These are phyloP conservation scores for Alcedo quadribrachys DNA, from an alignment of 2,797 vertebrate species.

Conservation along the genomic window DNA sequence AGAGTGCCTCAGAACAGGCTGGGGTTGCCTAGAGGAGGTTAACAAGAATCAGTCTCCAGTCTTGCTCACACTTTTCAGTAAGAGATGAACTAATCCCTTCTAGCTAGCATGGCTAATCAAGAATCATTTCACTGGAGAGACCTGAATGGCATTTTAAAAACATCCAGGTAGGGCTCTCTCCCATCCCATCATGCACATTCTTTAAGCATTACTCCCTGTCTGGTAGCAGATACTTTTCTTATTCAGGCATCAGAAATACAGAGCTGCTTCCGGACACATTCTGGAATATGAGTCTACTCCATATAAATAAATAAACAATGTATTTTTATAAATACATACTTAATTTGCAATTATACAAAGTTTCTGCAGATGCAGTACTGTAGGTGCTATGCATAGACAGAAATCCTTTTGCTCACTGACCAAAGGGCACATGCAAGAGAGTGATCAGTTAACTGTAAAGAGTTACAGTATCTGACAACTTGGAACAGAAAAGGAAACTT, in stretches of 20 bases:
- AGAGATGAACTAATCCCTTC: neutral
- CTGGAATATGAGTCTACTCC: neutral
- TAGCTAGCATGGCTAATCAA: neutral
- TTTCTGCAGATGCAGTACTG: neutral
- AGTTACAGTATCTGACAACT: neutral
- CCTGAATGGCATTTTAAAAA: neutral
- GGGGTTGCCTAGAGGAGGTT: neutral
- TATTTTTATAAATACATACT: neutral
- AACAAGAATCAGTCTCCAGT: neutral
- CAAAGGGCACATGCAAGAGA: neutral
- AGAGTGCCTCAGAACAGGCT: neutral
- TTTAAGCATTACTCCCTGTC: neutral
- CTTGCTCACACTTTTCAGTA: neutral
- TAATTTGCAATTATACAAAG: neutral
- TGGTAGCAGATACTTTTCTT: neutral
- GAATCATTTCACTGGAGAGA: neutral
- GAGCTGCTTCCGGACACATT: neutral
- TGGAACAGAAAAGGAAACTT: neutral
- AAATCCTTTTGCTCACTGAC: neutral
- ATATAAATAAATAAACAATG: too few species aligned
- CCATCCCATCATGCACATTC: neutral
- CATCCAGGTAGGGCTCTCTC: neutral
- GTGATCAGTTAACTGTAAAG: neutral
- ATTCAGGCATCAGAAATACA: neutral
- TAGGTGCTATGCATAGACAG: neutral